Evolutionary conservation across 2,113 vertebrate genomes (phyloP).

Genomic region (Chamaetylas fuelleborni): DNA sequence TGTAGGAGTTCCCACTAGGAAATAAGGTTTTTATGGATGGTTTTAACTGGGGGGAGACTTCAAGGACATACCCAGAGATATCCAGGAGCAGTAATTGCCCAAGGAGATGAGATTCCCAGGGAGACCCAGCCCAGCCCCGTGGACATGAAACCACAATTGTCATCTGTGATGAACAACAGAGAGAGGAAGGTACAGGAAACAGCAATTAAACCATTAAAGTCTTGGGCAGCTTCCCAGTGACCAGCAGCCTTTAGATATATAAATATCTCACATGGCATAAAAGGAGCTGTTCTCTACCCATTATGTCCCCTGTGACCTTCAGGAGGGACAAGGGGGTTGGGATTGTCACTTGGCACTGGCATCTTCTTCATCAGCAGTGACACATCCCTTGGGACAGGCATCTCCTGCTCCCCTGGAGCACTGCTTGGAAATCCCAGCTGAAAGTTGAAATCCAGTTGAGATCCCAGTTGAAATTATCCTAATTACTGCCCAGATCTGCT

Average conservation of each 20-base stretch:
- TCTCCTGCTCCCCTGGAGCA: not conserved
- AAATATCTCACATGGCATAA: conserved; percentile 14
- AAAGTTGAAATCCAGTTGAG: not conserved
- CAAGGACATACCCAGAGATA: not conserved
- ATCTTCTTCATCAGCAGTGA: not conserved
- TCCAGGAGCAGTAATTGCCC: not conserved
- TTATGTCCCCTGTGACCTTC: not conserved
- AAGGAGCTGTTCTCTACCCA: not conserved
- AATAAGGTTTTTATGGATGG: not conserved
- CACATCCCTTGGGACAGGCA: rapidly evolving
- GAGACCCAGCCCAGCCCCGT: not conserved
- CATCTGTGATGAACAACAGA: conserved; percentile 58
- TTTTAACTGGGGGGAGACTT: not conserved
- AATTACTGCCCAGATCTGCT: not conserved
- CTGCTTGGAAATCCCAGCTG: not conserved
- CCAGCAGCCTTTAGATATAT: conserved; percentile 2
- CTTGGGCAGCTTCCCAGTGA: conserved; percentile 42
- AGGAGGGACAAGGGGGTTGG: not conserved
- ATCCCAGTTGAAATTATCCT: not conserved
- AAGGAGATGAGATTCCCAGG: not conserved
- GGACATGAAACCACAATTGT: conserved; percentile 21
- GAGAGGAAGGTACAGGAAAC: conserved; percentile 39
- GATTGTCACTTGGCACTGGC: not conserved
- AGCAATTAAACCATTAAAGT: conserved; percentile 50
- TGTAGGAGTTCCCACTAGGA: not conserved